Base-by-base conservation (phyloP, 1,140 invertebrate species). In the Arctopsyche grandis region DNA sequence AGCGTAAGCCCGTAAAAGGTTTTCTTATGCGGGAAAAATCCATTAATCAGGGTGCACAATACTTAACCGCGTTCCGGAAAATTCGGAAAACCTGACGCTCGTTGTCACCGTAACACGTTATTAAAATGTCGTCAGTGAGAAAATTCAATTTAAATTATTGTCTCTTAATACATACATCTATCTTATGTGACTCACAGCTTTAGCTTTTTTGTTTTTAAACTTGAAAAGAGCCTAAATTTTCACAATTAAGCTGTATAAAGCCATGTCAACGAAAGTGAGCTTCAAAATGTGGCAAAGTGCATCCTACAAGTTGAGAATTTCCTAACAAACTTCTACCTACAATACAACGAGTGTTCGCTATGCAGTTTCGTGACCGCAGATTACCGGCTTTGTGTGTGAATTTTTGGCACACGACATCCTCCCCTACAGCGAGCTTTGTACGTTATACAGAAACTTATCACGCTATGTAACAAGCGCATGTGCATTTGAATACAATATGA, bases 31-130 rank as follows among this genome's bases (percentile, higher is more conserved):
- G 56, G 56, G 56, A 19, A 60, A 38, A 38, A 60, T 9, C 56
- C 56, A 60, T 60, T 60, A 60, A 60, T 60, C 56, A 60, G 16
- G 56, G 21, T 21, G 21, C 56, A 60, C 56, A 60, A 60, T 60
- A 60, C 56, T 60, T 60, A 21, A 60, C 21, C 56, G 5, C 56
- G 16, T 21, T 9, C 5, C 56, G 56, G 56, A 60, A 60, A 60
- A 60, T 60, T 60, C 56, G 56, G 16, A 60, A 60, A 60, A 60
- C 19, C 19, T 9, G 16, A 7, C n/a, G 14, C 56, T 3, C 56
- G 9, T 60, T 7, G 56, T 9, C 16, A 56, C 19, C 52, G 52
- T 14, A 16, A 3, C 52, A 16, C 21, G 16, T 19, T 60, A 60
- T 60, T 60, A 60, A 60, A 60, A 21, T 19, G 56, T 60, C 16